These are phyloP conservation scores for Probaryconus sp. DNA, from an alignment of 1,140 invertebrate species.

Conservation along the genomic window DNA sequence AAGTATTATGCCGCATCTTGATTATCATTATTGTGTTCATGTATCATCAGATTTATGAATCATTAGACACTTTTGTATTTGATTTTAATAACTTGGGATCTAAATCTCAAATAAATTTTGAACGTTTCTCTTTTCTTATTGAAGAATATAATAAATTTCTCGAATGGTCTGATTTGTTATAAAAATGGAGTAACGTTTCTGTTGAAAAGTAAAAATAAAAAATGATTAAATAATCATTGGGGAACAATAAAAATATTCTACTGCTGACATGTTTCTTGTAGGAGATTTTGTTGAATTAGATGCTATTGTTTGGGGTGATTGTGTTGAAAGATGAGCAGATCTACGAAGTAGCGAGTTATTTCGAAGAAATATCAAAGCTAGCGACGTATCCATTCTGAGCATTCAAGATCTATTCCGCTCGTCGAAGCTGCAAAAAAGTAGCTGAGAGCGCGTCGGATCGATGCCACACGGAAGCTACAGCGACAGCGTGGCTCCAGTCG, in stretches of 20 bases:
- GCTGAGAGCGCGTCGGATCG: constrained; percentile 66
- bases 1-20: neutral
- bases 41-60: neutral
- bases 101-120: no score
- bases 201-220: no score
- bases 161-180: no score
- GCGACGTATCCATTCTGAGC: constrained; percentile 48
- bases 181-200: no score
- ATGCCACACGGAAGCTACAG: constrained; percentile 66
- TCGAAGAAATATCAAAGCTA: constrained; percentile 52
- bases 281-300: constrained; percentile 63
- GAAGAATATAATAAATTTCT: no score
- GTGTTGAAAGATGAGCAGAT: constrained; percentile 46
- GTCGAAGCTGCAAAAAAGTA: constrained; percentile 67
- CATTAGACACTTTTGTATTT: no score
- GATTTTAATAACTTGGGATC: no score
- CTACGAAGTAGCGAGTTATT: constrained; percentile 56
- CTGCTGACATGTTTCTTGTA: no score
- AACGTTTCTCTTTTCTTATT: no score
- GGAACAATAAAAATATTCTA: no score
- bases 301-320: constrained; percentile 58
- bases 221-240: no score
- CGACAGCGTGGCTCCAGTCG: constrained; percentile 73
- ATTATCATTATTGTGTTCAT: neutral
- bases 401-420: constrained; percentile 53